Evolutionary conservation across 1,140 invertebrate species (phyloP).

Genomic region (Scaptomyza montana): DNA sequence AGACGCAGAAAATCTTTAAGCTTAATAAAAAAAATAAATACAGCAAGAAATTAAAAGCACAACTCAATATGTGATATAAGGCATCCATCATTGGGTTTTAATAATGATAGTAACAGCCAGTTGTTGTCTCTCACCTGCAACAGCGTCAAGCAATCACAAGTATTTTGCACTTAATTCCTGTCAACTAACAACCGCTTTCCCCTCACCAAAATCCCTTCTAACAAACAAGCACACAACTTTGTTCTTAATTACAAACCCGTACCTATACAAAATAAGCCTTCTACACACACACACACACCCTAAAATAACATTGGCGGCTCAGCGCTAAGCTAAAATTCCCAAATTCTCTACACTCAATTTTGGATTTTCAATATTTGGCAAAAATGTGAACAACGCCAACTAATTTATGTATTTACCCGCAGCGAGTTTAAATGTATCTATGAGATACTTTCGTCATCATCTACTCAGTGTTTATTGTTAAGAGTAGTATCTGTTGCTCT

Average conservation of each 20-base stretch:
- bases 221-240: conserved; percentile 22
- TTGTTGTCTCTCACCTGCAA: neutral
- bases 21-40: no score
- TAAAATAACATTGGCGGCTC: neutral
- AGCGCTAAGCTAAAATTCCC: conserved; percentile 16
- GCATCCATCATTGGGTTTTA: neutral
- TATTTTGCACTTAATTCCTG: conserved; percentile 37
- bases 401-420: conserved; percentile 47
- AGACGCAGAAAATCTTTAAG: no score
- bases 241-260: conserved; percentile 37
- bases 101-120: conserved; percentile 9
- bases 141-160: conserved; percentile 8
- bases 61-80: neutral
- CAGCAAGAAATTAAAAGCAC: neutral
- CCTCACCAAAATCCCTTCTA: neutral
- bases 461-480: conserved; percentile 20
- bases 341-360: conserved; percentile 17
- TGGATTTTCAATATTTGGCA: conserved; percentile 19
- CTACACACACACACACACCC: neutral
- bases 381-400: conserved; percentile 31
- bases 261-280: neutral
- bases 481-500: conserved; percentile 34
- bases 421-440: conserved; percentile 44
- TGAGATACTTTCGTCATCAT: conserved; percentile 52
- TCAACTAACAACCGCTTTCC: conserved; percentile 1